Evolutionary conservation across 2,888 invertebrate species (phyloP), one percentile per base, ranked within the genome.

Genomic region (Tenthredo distinguenda): DNA sequence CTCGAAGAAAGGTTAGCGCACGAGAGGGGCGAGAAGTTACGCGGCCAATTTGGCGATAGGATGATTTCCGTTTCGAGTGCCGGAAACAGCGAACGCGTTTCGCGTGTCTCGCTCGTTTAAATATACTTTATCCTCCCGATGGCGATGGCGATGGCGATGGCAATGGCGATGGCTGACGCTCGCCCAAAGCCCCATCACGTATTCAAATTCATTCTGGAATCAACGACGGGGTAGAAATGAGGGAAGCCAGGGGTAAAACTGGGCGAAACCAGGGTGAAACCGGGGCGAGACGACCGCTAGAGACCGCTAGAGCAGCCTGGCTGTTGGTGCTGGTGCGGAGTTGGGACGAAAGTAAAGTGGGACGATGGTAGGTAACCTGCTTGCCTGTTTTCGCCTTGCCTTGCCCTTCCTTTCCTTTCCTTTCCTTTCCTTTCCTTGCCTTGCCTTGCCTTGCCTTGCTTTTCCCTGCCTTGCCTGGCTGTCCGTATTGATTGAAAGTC

Each of bases 401-500:
- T 72, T 21, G 40, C n/a, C 21, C 21, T 40, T 37, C 72, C 72
- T 72, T 18, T 18, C n/a, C 72, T 21, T 40, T 0, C 34, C 72
- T 43, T 21, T 7, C n/a, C 72, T 12, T 21, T n/a, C 21, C 72
- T 43, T 37, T 18, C 10, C 72, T 21, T 40, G 10, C 43, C 72
- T 72, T 34, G 2, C 72, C n/a, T n/a, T 55, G 5, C 0, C 72
- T n/a, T 72, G 9, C n/a, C 37, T 9, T 40, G 6, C 18, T 40
- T 21, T n/a, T 3, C n/a, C 72, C 4, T 37, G 40, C 72, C 72
- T 72, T 37, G 21, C 81, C 43, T 40, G 21, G 26, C 81, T 81
- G 50, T 74, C 68, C 77, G 77, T 85, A 85, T 85, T 62, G 85
- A 85, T 85, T 79, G 79, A 81, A 79, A 85, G 50, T 79, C 65